Percentiles rank a stretch among this genome's conserved stretches.
These are phyloP conservation scores for Electrona antarctica DNA, from an alignment of 2,113 vertebrate genomes.

Conservation along the genomic window DNA sequence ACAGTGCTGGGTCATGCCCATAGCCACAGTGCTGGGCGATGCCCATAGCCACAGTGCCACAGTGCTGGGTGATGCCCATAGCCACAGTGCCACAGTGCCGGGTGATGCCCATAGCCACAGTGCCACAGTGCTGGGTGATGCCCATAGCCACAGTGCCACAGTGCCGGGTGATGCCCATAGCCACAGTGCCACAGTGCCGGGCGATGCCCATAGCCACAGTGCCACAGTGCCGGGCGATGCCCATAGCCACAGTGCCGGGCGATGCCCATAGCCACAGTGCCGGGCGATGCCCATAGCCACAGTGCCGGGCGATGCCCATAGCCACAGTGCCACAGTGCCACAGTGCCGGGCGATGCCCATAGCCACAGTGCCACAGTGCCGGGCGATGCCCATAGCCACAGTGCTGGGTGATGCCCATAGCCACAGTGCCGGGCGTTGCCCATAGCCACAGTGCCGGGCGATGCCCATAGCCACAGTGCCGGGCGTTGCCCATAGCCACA, in stretches of 20 bases:
- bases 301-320: conserved; percentile 1
- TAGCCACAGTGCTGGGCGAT: neutral
- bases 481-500: no score
- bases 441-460: neutral
- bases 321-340: no score
- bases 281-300: neutral
- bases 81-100: neutral
- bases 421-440: neutral
- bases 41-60: neutral
- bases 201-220: neutral
- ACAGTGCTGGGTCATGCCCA: conserved; percentile 1
- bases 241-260: neutral
- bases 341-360: conserved; percentile 1
- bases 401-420: no score
- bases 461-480: neutral
- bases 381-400: neutral
- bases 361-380: neutral
- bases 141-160: neutral
- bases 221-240: neutral
- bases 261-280: neutral
- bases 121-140: neutral
- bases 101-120: conserved; percentile 5
- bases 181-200: neutral
- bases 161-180: conserved; percentile 2
- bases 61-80: conserved; percentile 3